Percentiles rank a stretch among this genome's conserved stretches.
These are phyloP conservation scores for Minunthozetes semirufus DNA, from an alignment of 2,888 invertebrate species.

Conservation along the genomic window DNA sequence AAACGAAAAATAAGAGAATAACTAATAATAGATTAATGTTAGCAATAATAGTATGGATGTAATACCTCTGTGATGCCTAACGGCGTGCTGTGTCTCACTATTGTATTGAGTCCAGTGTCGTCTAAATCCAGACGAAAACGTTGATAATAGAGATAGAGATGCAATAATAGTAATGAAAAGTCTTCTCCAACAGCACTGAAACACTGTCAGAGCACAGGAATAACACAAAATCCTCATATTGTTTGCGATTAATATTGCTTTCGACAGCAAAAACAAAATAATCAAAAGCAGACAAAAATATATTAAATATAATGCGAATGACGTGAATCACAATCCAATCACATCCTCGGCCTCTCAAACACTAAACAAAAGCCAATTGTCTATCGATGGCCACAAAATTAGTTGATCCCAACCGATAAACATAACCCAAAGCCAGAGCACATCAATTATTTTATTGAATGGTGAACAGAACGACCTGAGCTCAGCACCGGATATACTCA, in stretches of 20 bases:
- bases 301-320: conserved; percentile 1
- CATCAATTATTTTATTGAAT: background rate
- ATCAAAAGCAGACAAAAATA: conserved; percentile 23
- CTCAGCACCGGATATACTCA: background rate
- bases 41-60: background rate
- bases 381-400: conserved; percentile 1
- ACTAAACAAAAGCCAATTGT: background rate
- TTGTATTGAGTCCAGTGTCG: conserved; percentile 27
- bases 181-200: conserved; percentile 11
- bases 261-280: conserved; percentile 22
- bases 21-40: background rate
- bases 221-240: conserved; percentile 29
- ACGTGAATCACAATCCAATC: conserved; percentile 11
- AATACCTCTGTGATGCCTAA: conserved; percentile 33
- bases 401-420: background rate
- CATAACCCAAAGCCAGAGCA: background rate
- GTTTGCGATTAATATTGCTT: conserved; percentile 21
- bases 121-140: conserved; percentile 24
- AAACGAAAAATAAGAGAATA: background rate
- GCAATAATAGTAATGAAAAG: conserved; percentile 26
- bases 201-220: conserved; percentile 20
- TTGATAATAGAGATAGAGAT: conserved; percentile 11
- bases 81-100: conserved; percentile 29
- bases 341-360: background rate
- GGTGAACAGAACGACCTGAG: background rate